Evolutionary conservation across 2,113 vertebrate species (phyloP).

Genomic region (Tonatia bakeri): DNA sequence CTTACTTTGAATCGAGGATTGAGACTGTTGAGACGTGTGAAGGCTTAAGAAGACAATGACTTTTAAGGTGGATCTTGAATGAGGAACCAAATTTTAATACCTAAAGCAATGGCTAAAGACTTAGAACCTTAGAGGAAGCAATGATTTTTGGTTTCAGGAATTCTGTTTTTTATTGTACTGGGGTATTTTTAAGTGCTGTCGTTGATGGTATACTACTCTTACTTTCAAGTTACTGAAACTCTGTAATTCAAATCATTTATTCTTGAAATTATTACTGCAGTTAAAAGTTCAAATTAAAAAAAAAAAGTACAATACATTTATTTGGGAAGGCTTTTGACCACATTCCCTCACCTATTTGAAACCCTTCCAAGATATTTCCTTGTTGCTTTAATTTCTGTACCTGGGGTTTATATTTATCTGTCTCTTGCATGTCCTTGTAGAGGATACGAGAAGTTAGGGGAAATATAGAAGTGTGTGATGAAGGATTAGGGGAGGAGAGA

Average conservation of each 20-base stretch:
- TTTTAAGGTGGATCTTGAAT: neutral
- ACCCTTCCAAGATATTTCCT: neutral
- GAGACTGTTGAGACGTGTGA: neutral
- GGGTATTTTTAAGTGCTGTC: neutral
- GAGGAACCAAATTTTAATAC: neutral
- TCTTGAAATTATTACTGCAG: neutral
- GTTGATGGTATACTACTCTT: neutral
- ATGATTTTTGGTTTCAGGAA: neutral
- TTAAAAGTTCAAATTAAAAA: conserved; percentile 11
- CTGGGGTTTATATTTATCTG: neutral
- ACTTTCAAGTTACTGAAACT: conserved; percentile 19
- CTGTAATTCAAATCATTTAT: neutral
- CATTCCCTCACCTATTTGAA: neutral
- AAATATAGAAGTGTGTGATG: neutral
- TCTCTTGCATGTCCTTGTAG: neutral
- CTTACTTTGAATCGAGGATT: neutral
- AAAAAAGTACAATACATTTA: neutral
- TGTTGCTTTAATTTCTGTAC: neutral
- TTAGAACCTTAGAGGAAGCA: neutral
- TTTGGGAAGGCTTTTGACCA: conserved; percentile 21
- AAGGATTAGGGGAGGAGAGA: neutral
- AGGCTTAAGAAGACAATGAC: neutral
- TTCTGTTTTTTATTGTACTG: neutral
- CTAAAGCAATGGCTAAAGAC: neutral
- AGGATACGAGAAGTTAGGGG: neutral